These are phyloP conservation scores for Melanotaenia boesemani DNA, from an alignment of 2,797 vertebrate species.

Conservation along the genomic window DNA sequence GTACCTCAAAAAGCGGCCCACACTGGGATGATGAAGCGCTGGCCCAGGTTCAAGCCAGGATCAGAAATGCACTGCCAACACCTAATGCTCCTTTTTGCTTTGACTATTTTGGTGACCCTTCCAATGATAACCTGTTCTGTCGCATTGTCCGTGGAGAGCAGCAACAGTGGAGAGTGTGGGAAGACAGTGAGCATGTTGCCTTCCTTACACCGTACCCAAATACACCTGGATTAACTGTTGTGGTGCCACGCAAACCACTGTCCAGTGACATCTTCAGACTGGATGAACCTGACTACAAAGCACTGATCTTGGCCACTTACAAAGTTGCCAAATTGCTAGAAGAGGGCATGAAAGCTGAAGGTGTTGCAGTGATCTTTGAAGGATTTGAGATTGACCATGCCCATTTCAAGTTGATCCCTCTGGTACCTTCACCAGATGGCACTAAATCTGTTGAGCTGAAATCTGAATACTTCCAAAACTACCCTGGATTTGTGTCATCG, in stretches of 20 bases:
- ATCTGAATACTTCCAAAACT: slow-evolving; percentile 72
- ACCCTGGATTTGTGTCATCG: slow-evolving; percentile 84
- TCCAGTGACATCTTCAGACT: slow-evolving; percentile 82
- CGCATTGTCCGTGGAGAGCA: slow-evolving; percentile 84
- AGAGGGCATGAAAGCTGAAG: slow-evolving; percentile 73
- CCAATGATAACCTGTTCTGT: slow-evolving; percentile 75
- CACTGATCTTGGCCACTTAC: slow-evolving; percentile 74
- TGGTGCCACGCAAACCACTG: slow-evolving; percentile 84
- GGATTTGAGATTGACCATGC: slow-evolving; percentile 85
- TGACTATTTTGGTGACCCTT: slow-evolving; percentile 77
- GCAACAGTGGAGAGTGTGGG: slow-evolving; percentile 87
- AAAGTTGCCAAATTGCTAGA: slow-evolving; percentile 79
- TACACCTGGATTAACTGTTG: slow-evolving; percentile 82
- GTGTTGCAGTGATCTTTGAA: slow-evolving; percentile 84
- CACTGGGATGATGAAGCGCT: slow-evolving; percentile 73
- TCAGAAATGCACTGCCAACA: slow-evolving; percentile 77
- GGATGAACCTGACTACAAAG: slow-evolving; percentile 74
- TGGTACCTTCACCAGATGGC: slow-evolving; percentile 65
- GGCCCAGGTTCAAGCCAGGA: slow-evolving; percentile 70
- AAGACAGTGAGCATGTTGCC: slow-evolving; percentile 82
- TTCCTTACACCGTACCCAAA: slow-evolving; percentile 86
- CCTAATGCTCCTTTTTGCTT: slow-evolving; percentile 78
- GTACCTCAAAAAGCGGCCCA: slow-evolving; percentile 82
- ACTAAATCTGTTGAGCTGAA: slow-evolving; percentile 34
- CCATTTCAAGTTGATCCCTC: slow-evolving; percentile 83